Evolutionary conservation across 1,140 invertebrate species (phyloP).

Genomic region (Prorops nasuta): DNA sequence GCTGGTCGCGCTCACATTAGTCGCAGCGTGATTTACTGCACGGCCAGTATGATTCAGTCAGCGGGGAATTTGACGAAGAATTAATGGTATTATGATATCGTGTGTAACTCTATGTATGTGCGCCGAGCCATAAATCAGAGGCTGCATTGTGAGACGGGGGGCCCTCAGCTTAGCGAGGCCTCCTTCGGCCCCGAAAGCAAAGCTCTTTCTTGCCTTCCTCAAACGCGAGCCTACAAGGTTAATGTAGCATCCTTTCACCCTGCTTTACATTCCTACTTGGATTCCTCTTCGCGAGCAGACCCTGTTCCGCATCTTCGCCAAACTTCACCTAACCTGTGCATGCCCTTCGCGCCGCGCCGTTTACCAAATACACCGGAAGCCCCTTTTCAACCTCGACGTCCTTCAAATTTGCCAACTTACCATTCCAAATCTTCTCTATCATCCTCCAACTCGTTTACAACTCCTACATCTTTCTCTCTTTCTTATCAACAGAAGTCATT

Average conservation of each 20-base stretch:
- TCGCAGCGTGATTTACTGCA: constrained; percentile 55
- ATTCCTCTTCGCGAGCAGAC: background rate
- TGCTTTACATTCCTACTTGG: constrained; percentile 19
- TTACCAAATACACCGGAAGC: background rate
- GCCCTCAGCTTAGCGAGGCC: constrained; percentile 27
- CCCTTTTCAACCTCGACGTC: background rate
- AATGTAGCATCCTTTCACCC: constrained; percentile 29
- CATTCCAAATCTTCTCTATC: no score
- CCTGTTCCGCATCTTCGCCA: no score
- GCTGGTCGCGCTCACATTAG: constrained; percentile 46
- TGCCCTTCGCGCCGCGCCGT: background rate
- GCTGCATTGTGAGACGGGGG: constrained; percentile 49
- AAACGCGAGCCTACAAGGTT: constrained; percentile 16
- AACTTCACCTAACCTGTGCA: background rate
- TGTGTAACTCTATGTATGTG: constrained; percentile 57
- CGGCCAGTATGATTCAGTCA: constrained; percentile 56
- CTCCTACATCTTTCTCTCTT: no score
- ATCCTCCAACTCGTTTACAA: no score
- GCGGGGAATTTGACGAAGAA: constrained; percentile 59
- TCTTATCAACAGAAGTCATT: no score
- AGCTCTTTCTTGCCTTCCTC: constrained; percentile 23
- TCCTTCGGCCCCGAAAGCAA: constrained; percentile 22
- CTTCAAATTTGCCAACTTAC: background rate
- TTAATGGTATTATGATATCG: constrained; percentile 60
- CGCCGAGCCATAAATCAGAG: constrained; percentile 53